Evolutionary conservation across 2,888 invertebrate species (phyloP).

Genomic region (Capitulum mitella): DNA sequence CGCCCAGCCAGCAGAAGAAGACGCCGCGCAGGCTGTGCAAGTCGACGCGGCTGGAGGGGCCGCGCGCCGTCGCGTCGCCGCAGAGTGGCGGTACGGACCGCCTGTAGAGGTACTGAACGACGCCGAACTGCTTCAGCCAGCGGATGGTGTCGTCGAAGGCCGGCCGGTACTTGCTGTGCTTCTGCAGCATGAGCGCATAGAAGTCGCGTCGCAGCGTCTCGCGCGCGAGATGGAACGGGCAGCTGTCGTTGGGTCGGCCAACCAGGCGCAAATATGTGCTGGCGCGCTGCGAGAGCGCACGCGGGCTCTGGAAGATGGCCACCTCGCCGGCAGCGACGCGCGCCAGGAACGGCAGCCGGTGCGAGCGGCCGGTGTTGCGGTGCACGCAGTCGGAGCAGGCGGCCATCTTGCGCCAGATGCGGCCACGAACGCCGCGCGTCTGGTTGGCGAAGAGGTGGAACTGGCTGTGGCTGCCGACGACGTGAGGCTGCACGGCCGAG

Average conservation of each 20-base stretch:
- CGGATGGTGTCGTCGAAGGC: background rate
- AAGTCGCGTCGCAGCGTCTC: background rate
- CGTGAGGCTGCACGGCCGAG: background rate
- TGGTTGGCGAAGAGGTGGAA: background rate
- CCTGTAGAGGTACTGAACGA: background rate
- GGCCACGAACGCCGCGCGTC: background rate
- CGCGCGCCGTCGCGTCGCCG: background rate
- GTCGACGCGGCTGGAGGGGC: background rate
- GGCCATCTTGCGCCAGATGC: background rate
- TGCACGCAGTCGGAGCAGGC: background rate
- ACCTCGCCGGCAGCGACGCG: background rate
- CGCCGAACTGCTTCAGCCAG: slow-evolving; percentile 6
- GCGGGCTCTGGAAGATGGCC: background rate
- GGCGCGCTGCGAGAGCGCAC: background rate
- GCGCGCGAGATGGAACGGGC: background rate
- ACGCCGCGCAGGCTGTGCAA: background rate
- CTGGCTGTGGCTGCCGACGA: background rate
- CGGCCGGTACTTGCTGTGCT: slow-evolving; percentile 16
- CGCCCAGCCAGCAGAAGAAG: slow-evolving; percentile 14
- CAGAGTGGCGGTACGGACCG: background rate
- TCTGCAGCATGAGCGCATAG: slow-evolving; percentile 11
- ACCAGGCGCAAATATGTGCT: background rate
- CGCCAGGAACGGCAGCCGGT: background rate
- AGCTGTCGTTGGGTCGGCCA: background rate
- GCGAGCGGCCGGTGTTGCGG: background rate